Evolutionary conservation across 2,888 invertebrate species (phyloP).

Genomic region (Hemistola chrysoprasaria): DNA sequence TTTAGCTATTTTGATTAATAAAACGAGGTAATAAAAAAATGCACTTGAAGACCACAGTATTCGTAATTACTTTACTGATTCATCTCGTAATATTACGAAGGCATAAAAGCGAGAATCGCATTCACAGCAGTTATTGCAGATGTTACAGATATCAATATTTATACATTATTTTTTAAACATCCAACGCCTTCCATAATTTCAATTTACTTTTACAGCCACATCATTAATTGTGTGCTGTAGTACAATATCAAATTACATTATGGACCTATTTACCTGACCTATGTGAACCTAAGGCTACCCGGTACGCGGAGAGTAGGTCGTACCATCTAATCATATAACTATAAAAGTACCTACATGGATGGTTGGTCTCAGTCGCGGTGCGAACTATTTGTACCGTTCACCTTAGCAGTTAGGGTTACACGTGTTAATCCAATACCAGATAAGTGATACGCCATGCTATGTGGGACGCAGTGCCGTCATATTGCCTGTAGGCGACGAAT

Average conservation of each 20-base stretch:
- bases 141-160: conserved; percentile 5
- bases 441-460: conserved; percentile 54
- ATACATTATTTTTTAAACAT: conserved; percentile 15
- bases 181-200: conserved; percentile 23
- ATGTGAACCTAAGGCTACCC: conserved; percentile 44
- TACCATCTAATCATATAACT: not conserved
- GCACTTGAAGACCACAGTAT: conserved; percentile 2
- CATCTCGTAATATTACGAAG: too few relatives aligned
- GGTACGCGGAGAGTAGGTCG: conserved; percentile 59
- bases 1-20: conserved; percentile 18
- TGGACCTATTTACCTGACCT: conserved; percentile 34
- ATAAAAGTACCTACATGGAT: conserved; percentile 39
- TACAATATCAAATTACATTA: conserved; percentile 35
- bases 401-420: conserved; percentile 61
- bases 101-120: too few relatives aligned
- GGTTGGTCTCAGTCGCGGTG: conserved; percentile 45
- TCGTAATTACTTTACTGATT: too few relatives aligned
- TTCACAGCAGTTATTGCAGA: too few relatives aligned
- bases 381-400: conserved; percentile 74
- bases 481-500: conserved; percentile 40
- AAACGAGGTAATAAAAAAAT: conserved; percentile 16
- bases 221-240: conserved; percentile 24
- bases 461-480: conserved; percentile 41
- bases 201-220: conserved; percentile 27
- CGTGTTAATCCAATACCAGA: conserved; percentile 59